Conservation (phyloP, 64 coral and sea anemone species). For the Platygyra sinensis region DNA sequence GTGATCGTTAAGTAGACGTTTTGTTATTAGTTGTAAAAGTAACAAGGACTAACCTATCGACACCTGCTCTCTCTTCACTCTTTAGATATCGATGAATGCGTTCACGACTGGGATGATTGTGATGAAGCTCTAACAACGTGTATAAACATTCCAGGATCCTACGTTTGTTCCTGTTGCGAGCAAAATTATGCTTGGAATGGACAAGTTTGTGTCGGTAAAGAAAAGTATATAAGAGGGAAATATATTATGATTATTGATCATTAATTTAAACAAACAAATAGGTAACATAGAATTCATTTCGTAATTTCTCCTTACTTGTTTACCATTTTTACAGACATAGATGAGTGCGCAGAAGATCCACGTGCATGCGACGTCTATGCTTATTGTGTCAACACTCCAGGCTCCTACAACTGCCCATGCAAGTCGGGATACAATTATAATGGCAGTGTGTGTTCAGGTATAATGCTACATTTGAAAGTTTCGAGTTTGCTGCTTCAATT, state of each 20-base stretch:
- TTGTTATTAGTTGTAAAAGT: background rate
- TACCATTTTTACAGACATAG: background rate
- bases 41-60: background rate
- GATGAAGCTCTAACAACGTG: background rate
- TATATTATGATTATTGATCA: background rate
- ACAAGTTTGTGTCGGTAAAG: conserved; percentile 2
- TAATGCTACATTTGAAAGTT: too few relatives aligned
- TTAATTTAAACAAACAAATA: background rate
- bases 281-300: background rate
- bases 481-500: too few relatives aligned
- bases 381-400: background rate
- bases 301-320: background rate
- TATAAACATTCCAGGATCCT: conserved; percentile 10
- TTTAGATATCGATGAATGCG: conserved; percentile 27
- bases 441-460: conserved; percentile 6
- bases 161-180: background rate
- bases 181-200: conserved; percentile 11
- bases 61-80: background rate
- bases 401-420: conserved; percentile 4
- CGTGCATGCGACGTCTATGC: background rate
- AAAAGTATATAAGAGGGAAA: too few relatives aligned
- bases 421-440: background rate
- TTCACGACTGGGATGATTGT: conserved; percentile 2
- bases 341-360: background rate
- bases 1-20: background rate